Conservation (phyloP, 2,888 invertebrate genomes). For the Macaria liturata region DNA sequence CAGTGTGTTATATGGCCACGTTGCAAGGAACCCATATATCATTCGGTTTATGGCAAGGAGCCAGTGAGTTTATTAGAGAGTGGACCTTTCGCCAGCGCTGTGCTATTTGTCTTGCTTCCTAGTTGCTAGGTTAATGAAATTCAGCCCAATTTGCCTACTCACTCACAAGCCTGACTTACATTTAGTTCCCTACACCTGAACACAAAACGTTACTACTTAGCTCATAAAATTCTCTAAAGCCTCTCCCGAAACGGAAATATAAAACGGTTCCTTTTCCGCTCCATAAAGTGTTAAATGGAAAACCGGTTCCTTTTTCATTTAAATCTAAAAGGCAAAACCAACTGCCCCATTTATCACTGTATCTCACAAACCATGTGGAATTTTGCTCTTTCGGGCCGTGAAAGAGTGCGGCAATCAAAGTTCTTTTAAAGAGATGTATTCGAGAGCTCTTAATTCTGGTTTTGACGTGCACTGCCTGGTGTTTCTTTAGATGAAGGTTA, state of each 20-base stretch:
- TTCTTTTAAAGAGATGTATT: conserved; percentile 19
- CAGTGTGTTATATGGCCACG: conserved; percentile 8
- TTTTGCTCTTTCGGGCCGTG: conserved; percentile 39
- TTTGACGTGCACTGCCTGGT: no score
- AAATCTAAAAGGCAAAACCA: conserved; percentile 44
- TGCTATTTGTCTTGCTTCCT: conserved; percentile 18
- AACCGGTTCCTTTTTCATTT: conserved; percentile 43
- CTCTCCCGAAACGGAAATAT: conserved; percentile 32
- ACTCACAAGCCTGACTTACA: conserved; percentile 3
- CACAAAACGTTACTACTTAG: conserved; percentile 14
- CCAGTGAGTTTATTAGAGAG: conserved; percentile 34
- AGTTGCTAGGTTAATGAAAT: conserved; percentile 15
- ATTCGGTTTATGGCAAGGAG: conserved; percentile 28
- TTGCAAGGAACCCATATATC: conserved; percentile 16
- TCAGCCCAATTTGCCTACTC: conserved; percentile 14
- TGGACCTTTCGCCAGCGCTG: conserved; percentile 24
- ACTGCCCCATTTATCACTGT: conserved; percentile 44
- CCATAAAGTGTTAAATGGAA: conserved; percentile 41
- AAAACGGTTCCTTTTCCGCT: conserved; percentile 38
- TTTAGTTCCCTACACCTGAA: conserved; percentile 9
- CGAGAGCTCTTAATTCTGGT: conserved; percentile 8
- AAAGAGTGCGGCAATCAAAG: conserved; percentile 22
- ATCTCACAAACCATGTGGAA: conserved; percentile 39
- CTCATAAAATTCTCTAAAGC: conserved; percentile 29
- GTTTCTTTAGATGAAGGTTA: conserved; percentile 6